phyloP scores from a whole-genome alignment of 2,888 invertebrate species.

The Dolomedes plantarius region DNA sequence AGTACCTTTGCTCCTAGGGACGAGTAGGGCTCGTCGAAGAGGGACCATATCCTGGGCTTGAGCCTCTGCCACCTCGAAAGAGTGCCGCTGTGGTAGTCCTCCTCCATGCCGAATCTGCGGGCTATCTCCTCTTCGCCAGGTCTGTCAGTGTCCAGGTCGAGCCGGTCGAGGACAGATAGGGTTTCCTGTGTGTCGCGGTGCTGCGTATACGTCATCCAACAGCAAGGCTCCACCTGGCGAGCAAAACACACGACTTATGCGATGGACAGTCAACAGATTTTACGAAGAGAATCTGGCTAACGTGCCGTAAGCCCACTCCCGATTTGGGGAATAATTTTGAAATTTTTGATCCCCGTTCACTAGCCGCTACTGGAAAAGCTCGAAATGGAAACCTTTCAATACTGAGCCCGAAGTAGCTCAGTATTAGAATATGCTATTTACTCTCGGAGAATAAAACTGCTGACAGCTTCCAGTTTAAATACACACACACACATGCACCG shows the following conservation, averaged over 20 bases:
- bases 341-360: too few relatives aligned
- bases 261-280: not conserved
- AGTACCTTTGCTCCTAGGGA: constrained; percentile 80
- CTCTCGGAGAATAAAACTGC: too few relatives aligned
- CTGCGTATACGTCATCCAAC: constrained; percentile 99
- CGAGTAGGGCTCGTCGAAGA: constrained; percentile 99
- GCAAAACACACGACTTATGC: not conserved
- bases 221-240: constrained; percentile 93
- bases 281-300: not conserved
- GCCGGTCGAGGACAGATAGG: constrained; percentile 94
- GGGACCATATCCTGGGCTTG: constrained; percentile 98
- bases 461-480: too few relatives aligned
- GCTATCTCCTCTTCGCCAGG: constrained; percentile 98
- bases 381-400: too few relatives aligned
- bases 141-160: constrained; percentile 97
- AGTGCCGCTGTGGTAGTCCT: constrained; percentile 92
- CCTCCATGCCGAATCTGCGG: constrained; percentile 96
- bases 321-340: too few relatives aligned
- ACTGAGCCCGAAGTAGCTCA: too few relatives aligned
- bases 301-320: too few relatives aligned
- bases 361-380: too few relatives aligned
- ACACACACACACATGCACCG: too few relatives aligned
- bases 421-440: too few relatives aligned
- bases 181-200: constrained; percentile 99
- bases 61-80: constrained; percentile 97